Evolutionary conservation across 2,797 vertebrate genomes (phyloP).

Genomic region (Semaprochilodus insignis): DNA sequence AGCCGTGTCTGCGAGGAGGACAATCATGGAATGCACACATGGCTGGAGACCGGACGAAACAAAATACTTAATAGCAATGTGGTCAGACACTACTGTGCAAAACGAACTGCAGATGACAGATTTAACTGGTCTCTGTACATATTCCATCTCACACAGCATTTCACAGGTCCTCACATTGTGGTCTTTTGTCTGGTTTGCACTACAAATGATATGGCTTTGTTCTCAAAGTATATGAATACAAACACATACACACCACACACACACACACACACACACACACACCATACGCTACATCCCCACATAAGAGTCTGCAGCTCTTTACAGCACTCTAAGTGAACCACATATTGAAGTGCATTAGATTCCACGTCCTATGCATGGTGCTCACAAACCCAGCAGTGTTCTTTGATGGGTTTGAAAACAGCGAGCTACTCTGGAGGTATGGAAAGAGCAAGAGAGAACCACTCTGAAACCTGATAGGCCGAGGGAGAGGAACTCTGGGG

Average conservation of each 20-base stretch:
- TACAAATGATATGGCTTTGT: too few relatives aligned
- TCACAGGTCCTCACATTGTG: too few relatives aligned
- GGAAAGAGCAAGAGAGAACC: slow-evolving; percentile 34
- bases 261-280: neutral
- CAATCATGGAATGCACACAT: too few relatives aligned
- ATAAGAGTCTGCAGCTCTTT: slow-evolving; percentile 1
- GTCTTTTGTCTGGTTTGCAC: too few relatives aligned
- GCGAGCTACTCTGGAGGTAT: slow-evolving; percentile 50
- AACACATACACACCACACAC: neutral
- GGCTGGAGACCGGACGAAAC: too few relatives aligned
- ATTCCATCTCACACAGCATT: too few relatives aligned
- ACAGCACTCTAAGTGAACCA: neutral
- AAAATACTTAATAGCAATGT: too few relatives aligned
- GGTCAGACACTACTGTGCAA: too few relatives aligned
- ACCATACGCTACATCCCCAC: neutral
- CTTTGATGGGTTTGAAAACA: neutral
- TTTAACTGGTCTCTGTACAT: too few relatives aligned
- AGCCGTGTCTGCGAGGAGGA: too few relatives aligned
- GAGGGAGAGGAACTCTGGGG: slow-evolving; percentile 46
- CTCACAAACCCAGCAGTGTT: neutral
- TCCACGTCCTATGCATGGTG: neutral
- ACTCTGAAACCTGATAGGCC: slow-evolving; percentile 41
- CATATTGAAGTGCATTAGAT: neutral
- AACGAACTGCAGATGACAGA: too few relatives aligned
- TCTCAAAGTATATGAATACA: neutral